A percentile compares a stretch with the other conserved stretches of the same genome.
These are phyloP conservation scores for Intellagama lesueurii DNA, from an alignment of 2,797 vertebrate species.

Conservation along the genomic window DNA sequence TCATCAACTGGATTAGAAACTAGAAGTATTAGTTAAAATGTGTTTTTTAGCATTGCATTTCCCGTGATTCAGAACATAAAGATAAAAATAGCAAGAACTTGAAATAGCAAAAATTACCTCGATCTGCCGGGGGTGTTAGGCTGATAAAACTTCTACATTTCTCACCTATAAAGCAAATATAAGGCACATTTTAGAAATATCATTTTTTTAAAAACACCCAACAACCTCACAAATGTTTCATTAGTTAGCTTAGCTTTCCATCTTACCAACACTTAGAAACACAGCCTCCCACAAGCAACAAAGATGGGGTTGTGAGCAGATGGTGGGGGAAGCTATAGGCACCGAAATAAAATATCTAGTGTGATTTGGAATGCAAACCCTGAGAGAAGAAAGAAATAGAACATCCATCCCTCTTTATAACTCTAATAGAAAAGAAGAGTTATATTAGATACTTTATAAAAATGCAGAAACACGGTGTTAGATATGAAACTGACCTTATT, in stretches of 20 bases:
- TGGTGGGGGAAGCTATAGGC: conserved; percentile 5
- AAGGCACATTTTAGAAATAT: conserved; percentile 17
- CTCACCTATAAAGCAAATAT: conserved; percentile 81
- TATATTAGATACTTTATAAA: background rate
- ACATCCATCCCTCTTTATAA: background rate
- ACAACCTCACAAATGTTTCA: background rate
- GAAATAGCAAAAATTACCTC: conserved; percentile 79
- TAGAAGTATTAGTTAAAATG: background rate
- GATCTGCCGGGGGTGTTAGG: conserved; percentile 86
- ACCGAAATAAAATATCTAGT: background rate
- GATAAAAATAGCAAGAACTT: background rate
- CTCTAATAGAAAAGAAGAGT: background rate
- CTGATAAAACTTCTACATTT: conserved; percentile 90
- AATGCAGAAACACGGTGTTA: background rate
- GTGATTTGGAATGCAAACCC: background rate
- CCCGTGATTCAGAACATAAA: conserved; percentile 26
- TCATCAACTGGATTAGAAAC: background rate
- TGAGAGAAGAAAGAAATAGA: background rate
- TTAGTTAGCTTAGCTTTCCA: background rate
- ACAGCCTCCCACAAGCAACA: background rate
- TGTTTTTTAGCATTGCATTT: background rate
- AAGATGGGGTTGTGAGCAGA: background rate
- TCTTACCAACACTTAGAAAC: conserved; percentile 20
- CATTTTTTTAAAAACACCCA: background rate
- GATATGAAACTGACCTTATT: background rate